A percentile compares a stretch with the other conserved stretches of the same genome.
phyloP scores from a whole-genome alignment of 2,888 invertebrate species.

The Gerris lacustris region DNA sequence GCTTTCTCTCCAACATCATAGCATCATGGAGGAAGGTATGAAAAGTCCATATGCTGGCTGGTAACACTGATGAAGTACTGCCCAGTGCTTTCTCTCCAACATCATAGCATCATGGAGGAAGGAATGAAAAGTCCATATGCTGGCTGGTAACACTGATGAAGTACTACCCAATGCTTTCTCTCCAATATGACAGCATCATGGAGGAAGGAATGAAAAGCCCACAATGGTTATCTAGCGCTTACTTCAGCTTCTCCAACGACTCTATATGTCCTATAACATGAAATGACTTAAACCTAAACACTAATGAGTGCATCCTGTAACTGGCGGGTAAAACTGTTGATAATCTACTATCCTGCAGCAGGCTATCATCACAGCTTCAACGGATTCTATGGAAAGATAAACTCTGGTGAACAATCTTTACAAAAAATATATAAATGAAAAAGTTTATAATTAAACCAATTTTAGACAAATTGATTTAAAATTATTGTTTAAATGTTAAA shows the following conservation, averaged over 20 bases:
- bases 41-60: slow-evolving; percentile 49
- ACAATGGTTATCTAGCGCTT: slow-evolving; percentile 58
- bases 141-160: slow-evolving; percentile 59
- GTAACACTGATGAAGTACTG: slow-evolving; percentile 63
- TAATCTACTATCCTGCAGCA: slow-evolving; percentile 67
- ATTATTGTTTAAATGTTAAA: no score
- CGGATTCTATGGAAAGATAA: slow-evolving; percentile 51
- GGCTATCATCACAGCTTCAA: slow-evolving; percentile 67
- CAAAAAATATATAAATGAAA: no score
- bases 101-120: no score
- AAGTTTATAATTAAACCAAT: no score
- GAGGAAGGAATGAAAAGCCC: slow-evolving; percentile 47
- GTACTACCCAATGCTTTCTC: slow-evolving; percentile 73
- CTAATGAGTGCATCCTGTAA: slow-evolving; percentile 44
- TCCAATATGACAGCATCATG: slow-evolving; percentile 39
- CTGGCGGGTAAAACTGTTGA: slow-evolving; percentile 60
- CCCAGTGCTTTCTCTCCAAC: slow-evolving; percentile 72
- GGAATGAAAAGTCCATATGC: slow-evolving; percentile 49
- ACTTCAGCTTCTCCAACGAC: slow-evolving; percentile 73
- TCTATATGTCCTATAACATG: slow-evolving; percentile 41
- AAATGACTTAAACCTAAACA: slow-evolving; percentile 40
- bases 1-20: slow-evolving; percentile 53
- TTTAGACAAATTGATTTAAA: no score
- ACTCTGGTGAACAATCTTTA: no score
- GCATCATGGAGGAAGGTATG: slow-evolving; percentile 42